A percentile compares a stretch with the other conserved stretches of the same genome.
Evolutionary conservation across 2,797 vertebrate species (phyloP).

Genomic region (Sebastes reedi): DNA sequence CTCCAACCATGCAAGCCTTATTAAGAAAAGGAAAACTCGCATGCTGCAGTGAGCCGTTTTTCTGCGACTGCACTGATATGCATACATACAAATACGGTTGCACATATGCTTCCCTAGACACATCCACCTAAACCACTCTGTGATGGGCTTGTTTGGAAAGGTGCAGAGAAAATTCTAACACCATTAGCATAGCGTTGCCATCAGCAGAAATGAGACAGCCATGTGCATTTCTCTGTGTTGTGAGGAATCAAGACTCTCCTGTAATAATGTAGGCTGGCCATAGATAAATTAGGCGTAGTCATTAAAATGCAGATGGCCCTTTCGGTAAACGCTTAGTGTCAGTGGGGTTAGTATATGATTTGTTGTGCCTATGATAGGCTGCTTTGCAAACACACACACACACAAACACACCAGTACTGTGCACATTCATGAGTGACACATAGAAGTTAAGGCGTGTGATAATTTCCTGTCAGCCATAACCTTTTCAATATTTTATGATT

Average conservation of each 20-base stretch:
- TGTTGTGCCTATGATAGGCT: slow-evolving; percentile 33
- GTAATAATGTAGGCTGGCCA: slow-evolving; percentile 46
- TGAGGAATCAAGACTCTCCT: slow-evolving; percentile 50
- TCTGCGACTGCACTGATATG: slow-evolving; percentile 24
- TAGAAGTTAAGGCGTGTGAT: slow-evolving; percentile 41
- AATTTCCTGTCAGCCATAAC: slow-evolving; percentile 56
- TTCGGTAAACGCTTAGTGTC: slow-evolving; percentile 60
- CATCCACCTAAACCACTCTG: slow-evolving; percentile 32
- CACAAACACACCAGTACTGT: not conserved
- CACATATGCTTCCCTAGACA: slow-evolving; percentile 32
- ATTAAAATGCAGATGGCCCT: slow-evolving; percentile 73
- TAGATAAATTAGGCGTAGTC: slow-evolving; percentile 65
- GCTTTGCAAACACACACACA: slow-evolving; percentile 29
- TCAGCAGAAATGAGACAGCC: slow-evolving; percentile 71
- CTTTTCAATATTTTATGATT: slow-evolving; percentile 60
- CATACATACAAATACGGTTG: slow-evolving; percentile 38
- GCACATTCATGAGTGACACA: slow-evolving; percentile 15
- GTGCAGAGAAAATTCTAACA: slow-evolving; percentile 57
- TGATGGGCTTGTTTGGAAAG: slow-evolving; percentile 64
- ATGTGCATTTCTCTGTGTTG: slow-evolving; percentile 52
- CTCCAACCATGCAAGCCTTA: slow-evolving; percentile 25
- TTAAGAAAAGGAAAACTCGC: slow-evolving; percentile 22
- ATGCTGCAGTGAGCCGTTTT: slow-evolving; percentile 22
- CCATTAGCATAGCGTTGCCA: slow-evolving; percentile 73
- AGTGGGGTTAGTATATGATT: slow-evolving; percentile 51